These are phyloP conservation scores for Ctenodactylus gundi DNA, from an alignment of 2,113 vertebrate species.

Conservation along the genomic window DNA sequence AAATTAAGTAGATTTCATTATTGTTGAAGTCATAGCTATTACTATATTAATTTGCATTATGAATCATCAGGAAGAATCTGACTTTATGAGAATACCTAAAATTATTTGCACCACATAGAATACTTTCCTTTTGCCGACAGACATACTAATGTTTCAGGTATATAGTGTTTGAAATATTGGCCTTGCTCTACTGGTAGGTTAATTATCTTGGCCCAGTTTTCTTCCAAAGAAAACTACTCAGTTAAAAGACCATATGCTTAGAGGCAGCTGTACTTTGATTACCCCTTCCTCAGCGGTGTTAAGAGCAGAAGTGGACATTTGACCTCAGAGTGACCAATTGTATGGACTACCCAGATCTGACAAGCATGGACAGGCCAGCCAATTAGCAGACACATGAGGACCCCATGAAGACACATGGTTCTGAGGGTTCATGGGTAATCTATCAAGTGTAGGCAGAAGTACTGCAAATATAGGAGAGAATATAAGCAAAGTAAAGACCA, in stretches of 20 bases:
- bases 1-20: constrained; percentile 19
- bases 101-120: not conserved
- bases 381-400: not conserved
- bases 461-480: not conserved
- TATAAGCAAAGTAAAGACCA: not conserved
- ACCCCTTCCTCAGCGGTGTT: not conserved
- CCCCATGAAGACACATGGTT: not conserved
- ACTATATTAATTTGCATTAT: not conserved
- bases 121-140: not conserved
- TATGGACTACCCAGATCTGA: not conserved
- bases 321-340: not conserved
- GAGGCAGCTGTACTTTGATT: not conserved
- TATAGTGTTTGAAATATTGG: not conserved
- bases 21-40: not conserved
- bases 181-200: not conserved
- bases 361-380: not conserved
- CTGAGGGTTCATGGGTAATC: not conserved
- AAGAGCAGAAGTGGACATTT: not conserved
- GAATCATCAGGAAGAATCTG: not conserved
- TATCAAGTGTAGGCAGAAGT: not conserved
- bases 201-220: not conserved
- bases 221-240: not conserved
- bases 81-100: not conserved
- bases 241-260: not conserved
- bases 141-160: not conserved